Evolutionary conservation across 2,888 invertebrate genomes (phyloP).

Genomic region (Drosophila borborema): DNA sequence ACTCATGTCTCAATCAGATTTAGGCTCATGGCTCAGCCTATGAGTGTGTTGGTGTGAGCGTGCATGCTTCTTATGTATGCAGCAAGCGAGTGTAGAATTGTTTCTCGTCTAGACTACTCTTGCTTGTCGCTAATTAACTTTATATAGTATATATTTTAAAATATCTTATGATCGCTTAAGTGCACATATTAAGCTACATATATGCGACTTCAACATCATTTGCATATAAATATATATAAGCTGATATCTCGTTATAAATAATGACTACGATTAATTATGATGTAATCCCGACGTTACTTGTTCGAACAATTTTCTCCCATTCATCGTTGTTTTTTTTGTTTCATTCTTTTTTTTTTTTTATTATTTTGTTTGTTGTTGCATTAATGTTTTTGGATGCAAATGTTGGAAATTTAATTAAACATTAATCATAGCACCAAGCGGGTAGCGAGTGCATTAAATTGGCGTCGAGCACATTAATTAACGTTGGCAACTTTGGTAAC

Average conservation of each 20-base stretch:
- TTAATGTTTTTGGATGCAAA: conserved; percentile 27
- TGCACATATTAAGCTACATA: background rate
- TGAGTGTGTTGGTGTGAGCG: no score
- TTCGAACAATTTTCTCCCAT: conserved; percentile 20
- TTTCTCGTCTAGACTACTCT: no score
- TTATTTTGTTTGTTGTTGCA: conserved; percentile 28
- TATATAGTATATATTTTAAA: background rate
- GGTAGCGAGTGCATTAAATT: conserved; percentile 57
- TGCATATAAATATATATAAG: conserved; percentile 5
- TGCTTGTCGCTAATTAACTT: no score
- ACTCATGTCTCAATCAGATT: no score
- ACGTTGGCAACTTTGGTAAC: conserved; percentile 57
- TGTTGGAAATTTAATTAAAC: conserved; percentile 71
- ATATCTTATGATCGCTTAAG: conserved; percentile 7
- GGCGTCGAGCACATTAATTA: conserved; percentile 70
- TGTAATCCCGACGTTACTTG: conserved; percentile 61
- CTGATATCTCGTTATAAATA: conserved; percentile 73
- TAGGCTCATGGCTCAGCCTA: no score
- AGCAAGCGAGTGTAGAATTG: no score
- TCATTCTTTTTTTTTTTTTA: no score
- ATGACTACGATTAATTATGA: conserved; percentile 73
- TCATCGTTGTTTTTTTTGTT: background rate
- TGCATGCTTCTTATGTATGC: no score
- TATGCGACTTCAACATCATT: conserved; percentile 19
- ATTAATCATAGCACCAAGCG: conserved; percentile 63